Percentiles rank a stretch among this genome's conserved stretches.
Evolutionary conservation across 1,140 invertebrate species (phyloP).

Genomic region (Drosophila ananassae): DNA sequence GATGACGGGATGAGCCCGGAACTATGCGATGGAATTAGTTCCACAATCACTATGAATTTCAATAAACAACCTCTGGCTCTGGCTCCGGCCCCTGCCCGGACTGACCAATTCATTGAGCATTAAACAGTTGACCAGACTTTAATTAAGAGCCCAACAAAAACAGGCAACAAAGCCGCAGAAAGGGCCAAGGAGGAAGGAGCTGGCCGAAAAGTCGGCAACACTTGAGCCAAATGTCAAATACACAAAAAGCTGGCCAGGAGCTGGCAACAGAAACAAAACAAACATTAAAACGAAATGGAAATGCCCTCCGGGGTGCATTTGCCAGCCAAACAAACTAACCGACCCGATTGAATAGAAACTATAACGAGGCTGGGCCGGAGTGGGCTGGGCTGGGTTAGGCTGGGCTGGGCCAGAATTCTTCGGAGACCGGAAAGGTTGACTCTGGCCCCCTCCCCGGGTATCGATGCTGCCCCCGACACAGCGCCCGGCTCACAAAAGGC

Average conservation of each 20-base stretch:
- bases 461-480: conserved; percentile 56
- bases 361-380: conserved; percentile 41
- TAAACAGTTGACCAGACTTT: conserved; percentile 73
- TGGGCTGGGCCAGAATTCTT: conserved; percentile 9
- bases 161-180: conserved; percentile 24
- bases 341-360: conserved; percentile 74
- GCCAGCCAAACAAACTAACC: conserved; percentile 29
- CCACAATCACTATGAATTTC: neutral
- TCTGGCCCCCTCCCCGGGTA: neutral
- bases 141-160: conserved; percentile 62
- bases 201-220: conserved; percentile 80
- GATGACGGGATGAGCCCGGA: neutral
- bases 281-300: conserved; percentile 58
- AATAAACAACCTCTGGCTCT: conserved; percentile 9
- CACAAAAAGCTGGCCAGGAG: conserved; percentile 59
- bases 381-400: conserved; percentile 12
- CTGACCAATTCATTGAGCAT: conserved; percentile 45
- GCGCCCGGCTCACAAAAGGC: conserved; percentile 5
- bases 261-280: neutral
- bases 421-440: conserved; percentile 3
- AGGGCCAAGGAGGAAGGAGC: conserved; percentile 28
- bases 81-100: conserved; percentile 6
- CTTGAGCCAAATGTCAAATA: conserved; percentile 82
- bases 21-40: too few species aligned
- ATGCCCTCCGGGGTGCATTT: conserved; percentile 78